These are phyloP conservation scores for Ashinkailepas kermadecensis DNA, from an alignment of 2,888 invertebrate genomes.

Conservation along the genomic window DNA sequence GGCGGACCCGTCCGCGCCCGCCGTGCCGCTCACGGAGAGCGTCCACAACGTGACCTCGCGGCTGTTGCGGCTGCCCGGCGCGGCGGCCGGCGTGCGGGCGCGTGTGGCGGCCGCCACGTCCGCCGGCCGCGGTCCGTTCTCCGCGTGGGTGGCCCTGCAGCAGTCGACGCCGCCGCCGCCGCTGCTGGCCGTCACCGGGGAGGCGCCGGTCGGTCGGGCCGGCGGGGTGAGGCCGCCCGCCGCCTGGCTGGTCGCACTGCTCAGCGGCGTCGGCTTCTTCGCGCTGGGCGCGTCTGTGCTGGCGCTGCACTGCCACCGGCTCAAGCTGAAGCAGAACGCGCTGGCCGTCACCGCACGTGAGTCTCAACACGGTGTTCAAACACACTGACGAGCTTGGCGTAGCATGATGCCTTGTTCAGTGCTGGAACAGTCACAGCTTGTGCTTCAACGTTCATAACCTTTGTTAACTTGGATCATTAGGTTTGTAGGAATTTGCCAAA, in stretches of 20 bases:
- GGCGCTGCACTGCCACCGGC: conserved; percentile 4
- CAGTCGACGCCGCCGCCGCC: not conserved
- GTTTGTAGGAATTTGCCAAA: too few species aligned
- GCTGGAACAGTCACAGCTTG: too few species aligned
- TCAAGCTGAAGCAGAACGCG: not conserved
- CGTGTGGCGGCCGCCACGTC: not conserved
- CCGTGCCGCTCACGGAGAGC: not conserved
- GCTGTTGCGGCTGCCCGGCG: not conserved
- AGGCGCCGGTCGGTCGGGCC: not conserved
- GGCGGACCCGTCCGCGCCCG: not conserved
- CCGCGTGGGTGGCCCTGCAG: not conserved
- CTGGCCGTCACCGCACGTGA: not conserved
- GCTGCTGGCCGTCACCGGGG: not conserved
- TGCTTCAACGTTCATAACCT: too few species aligned
- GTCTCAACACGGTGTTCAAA: not conserved
- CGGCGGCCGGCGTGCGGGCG: not conserved
- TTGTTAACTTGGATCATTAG: too few species aligned
- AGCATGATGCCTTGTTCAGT: too few species aligned
- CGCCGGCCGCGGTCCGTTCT: not conserved
- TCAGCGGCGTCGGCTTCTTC: not conserved
- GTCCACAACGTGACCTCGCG: not conserved
- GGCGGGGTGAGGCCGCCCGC: not conserved
- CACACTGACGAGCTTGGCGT: too few species aligned
- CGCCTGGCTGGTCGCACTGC: not conserved
- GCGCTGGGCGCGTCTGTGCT: not conserved